These are phyloP conservation scores for Colletes collaris DNA, from an alignment of 2,888 invertebrate genomes.

Conservation along the genomic window DNA sequence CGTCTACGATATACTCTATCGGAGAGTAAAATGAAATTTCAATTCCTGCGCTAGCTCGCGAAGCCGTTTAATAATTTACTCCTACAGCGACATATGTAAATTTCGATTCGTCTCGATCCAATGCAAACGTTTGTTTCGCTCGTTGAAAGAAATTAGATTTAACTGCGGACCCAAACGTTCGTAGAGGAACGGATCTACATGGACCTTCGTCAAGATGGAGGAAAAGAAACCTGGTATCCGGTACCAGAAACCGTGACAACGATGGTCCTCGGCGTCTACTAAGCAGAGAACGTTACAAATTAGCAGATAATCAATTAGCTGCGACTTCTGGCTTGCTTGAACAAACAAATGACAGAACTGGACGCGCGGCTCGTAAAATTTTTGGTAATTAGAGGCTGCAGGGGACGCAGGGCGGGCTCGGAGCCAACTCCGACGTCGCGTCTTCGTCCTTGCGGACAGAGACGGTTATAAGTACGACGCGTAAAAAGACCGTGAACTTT, in stretches of 20 bases:
- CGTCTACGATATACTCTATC: slow-evolving; percentile 18
- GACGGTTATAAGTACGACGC: slow-evolving; percentile 26
- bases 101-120: no score
- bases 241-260: slow-evolving; percentile 32
- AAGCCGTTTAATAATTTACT: no score
- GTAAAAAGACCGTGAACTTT: slow-evolving; percentile 55
- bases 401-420: slow-evolving; percentile 67
- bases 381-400: slow-evolving; percentile 78
- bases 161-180: background rate
- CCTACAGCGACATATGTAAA: no score
- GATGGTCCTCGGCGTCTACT: slow-evolving; percentile 34
- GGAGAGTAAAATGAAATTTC: no score
- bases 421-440: slow-evolving; percentile 49
- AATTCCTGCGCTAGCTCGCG: no score
- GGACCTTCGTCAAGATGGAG: background rate
- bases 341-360: slow-evolving; percentile 77
- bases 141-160: no score
- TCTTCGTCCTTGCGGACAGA: slow-evolving; percentile 50
- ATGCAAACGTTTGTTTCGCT: no score
- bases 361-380: slow-evolving; percentile 75
- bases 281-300: slow-evolving; percentile 76
- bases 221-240: background rate
- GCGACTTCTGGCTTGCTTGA: slow-evolving; percentile 75
- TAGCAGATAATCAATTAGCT: slow-evolving; percentile 80
- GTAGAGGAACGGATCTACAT: background rate